phyloP scores from a whole-genome alignment of 2,113 vertebrate species.

The Gadus macrocephalus region DNA sequence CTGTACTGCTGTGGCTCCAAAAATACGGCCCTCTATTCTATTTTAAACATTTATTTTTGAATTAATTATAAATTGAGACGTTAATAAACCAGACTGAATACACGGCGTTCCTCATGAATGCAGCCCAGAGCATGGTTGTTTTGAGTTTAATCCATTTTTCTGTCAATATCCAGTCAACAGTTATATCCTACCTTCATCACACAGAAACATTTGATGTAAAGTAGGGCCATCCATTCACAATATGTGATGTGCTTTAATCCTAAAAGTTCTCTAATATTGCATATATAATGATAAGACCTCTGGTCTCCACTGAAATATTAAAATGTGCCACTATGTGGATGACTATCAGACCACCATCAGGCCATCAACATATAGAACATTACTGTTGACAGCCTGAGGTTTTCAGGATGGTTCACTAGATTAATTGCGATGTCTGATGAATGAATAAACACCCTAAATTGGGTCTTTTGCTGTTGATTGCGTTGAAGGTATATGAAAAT shows the following conservation, averaged over 20 bases:
- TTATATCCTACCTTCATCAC: conserved; percentile 26
- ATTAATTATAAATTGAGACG: neutral
- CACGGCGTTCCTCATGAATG: too few species aligned
- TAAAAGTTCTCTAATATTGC: conserved; percentile 12
- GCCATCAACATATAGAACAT: conserved; percentile 42
- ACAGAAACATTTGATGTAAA: conserved; percentile 11
- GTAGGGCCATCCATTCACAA: conserved; percentile 17
- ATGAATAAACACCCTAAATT: conserved; percentile 53
- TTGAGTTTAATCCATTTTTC: too few species aligned
- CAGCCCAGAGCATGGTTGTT: too few species aligned
- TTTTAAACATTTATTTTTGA: conserved; percentile 13
- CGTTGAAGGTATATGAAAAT: neutral
- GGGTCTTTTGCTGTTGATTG: conserved; percentile 22
- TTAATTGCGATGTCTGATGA: conserved; percentile 46
- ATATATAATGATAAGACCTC: conserved; percentile 9
- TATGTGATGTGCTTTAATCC: conserved; percentile 22
- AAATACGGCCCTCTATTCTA: neutral
- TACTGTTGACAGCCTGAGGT: conserved; percentile 43
- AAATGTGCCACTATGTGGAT: conserved; percentile 1
- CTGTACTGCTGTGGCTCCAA: conserved; percentile 9
- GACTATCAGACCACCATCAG: conserved; percentile 29
- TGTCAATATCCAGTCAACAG: conserved; percentile 7
- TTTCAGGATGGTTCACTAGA: conserved; percentile 45
- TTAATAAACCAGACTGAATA: too few species aligned
- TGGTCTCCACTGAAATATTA: conserved; percentile 1